Conservation (phyloP, 2,888 invertebrate species). For the Desoria tigrina region DNA sequence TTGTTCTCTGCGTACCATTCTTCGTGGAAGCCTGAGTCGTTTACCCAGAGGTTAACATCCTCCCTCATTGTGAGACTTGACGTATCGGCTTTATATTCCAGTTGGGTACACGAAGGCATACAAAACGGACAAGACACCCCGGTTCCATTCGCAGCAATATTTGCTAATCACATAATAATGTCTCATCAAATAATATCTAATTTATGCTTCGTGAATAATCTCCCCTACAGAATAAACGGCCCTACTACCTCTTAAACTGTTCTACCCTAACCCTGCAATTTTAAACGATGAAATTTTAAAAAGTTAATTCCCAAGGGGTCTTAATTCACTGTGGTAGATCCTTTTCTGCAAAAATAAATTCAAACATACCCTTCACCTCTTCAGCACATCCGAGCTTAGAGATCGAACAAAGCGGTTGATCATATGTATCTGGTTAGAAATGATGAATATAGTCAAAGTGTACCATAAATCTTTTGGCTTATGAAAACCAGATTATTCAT, state of each 20-base stretch:
- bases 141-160: slow-evolving; percentile 1
- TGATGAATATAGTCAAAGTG: slow-evolving; percentile 20
- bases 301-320: too few species aligned
- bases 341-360: too few species aligned
- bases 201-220: too few species aligned
- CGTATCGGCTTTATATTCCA: slow-evolving; percentile 21
- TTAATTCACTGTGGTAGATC: too few species aligned
- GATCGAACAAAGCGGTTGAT: not conserved
- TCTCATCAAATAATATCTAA: not conserved
- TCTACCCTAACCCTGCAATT: too few species aligned
- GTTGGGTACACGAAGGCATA: slow-evolving; percentile 33
- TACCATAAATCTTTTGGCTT: slow-evolving; percentile 16
- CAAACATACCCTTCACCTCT: slow-evolving; percentile 25
- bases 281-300: too few species aligned
- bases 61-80: slow-evolving; percentile 15
- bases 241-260: too few species aligned
- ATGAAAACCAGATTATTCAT: too few species aligned
- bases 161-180: slow-evolving; percentile 1
- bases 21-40: not conserved
- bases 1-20: slow-evolving; percentile 6
- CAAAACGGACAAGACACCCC: slow-evolving; percentile 18
- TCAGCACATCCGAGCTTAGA: slow-evolving; percentile 26
- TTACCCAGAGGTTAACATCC: slow-evolving; percentile 26
- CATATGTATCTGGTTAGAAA: not conserved
- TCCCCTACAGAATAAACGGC: too few species aligned